Conservation (phyloP, 2,797 vertebrate species). For the Mus caroli region DNA sequence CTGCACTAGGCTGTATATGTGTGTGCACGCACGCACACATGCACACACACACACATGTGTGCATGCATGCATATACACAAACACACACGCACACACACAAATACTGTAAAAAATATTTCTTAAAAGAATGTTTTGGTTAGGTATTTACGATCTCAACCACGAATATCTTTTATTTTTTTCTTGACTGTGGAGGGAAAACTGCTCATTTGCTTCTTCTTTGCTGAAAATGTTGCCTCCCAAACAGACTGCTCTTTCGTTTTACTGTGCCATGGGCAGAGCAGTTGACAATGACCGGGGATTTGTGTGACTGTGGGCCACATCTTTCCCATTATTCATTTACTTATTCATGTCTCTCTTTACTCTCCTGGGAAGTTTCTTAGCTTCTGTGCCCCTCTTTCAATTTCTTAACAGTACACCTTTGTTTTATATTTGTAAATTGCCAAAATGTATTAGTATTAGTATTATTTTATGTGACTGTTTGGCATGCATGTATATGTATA, state of each 20-base stretch:
- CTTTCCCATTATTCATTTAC: not conserved
- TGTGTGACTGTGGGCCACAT: not conserved
- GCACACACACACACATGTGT: not conserved
- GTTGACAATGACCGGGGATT: not conserved
- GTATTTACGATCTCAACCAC: slow-evolving; percentile 28
- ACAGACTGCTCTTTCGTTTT: not conserved
- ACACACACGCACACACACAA: not conserved
- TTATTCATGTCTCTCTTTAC: not conserved
- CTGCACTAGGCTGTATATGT: too few species aligned
- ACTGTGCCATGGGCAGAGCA: not conserved
- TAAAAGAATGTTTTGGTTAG: not conserved
- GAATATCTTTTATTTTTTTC: not conserved
- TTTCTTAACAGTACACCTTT: not conserved
- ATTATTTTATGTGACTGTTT: not conserved
- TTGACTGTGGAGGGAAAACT: not conserved
- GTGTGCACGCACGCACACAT: too few species aligned
- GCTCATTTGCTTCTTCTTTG: slow-evolving; percentile 7
- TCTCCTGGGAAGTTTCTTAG: not conserved
- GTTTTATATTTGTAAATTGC: slow-evolving; percentile 34
- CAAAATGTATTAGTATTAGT: not conserved
- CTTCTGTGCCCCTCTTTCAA: not conserved
- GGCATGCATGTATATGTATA: not conserved
- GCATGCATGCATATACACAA: too few species aligned
- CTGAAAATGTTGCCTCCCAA: not conserved
- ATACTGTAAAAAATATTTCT: not conserved